Conservation (phyloP, 2,888 invertebrate genomes). For the Epirrhoe tristata region DNA sequence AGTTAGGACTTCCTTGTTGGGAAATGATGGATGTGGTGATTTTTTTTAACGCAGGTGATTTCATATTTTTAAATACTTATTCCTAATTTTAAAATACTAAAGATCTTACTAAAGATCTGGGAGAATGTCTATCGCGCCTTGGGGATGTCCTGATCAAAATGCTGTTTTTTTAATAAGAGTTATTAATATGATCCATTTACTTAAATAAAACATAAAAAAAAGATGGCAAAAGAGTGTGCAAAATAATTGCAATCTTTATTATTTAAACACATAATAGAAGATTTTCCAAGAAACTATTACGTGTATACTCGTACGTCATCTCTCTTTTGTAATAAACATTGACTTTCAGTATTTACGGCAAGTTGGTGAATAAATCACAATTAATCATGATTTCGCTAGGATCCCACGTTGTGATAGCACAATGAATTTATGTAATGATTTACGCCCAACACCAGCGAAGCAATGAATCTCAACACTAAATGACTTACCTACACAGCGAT, state of each 20-base stretch:
- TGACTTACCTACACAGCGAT: slow-evolving; percentile 37
- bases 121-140: too few relatives aligned
- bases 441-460: slow-evolving; percentile 32
- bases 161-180: too few relatives aligned
- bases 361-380: slow-evolving; percentile 25
- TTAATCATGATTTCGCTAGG: slow-evolving; percentile 28
- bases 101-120: too few relatives aligned
- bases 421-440: slow-evolving; percentile 41
- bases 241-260: too few relatives aligned
- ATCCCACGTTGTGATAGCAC: slow-evolving; percentile 32
- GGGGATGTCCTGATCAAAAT: too few relatives aligned
- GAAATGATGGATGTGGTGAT: slow-evolving; percentile 37
- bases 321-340: not conserved
- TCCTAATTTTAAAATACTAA: too few relatives aligned
- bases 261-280: too few relatives aligned
- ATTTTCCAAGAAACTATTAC: not conserved
- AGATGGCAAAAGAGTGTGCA: too few relatives aligned
- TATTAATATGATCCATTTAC: too few relatives aligned
- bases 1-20: slow-evolving; percentile 45
- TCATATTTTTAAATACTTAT: too few relatives aligned
- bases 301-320: not conserved
- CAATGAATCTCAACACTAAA: slow-evolving; percentile 42
- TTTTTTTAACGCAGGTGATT: too few relatives aligned
- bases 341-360: slow-evolving; percentile 11
- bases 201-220: too few relatives aligned